Evolutionary conservation across 2,113 vertebrate genomes (phyloP), one percentile per base, ranked within the genome.

Genomic region (Helogale parvula): DNA sequence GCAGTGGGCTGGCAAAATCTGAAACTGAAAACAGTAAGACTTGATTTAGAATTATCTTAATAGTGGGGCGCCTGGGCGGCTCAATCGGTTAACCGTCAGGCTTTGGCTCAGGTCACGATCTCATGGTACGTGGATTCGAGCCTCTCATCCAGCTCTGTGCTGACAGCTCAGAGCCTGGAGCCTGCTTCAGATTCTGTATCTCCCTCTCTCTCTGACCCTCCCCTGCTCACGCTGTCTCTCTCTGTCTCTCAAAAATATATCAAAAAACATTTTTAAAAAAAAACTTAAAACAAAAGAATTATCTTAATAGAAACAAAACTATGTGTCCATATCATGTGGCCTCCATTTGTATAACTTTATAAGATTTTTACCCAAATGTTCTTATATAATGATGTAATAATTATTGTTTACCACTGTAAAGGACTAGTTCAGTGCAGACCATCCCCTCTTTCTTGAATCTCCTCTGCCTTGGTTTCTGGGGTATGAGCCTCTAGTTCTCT

Each of bases 331-430:
- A 33, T 60, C 79, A 2, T n/a, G 1, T 57, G 66, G 47, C 54
- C 93, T 82, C 47, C 6, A 54, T 81, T 86, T 94, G n/a, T 23
- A 77, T 93, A 92, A 90, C 15, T 74, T 93, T 33, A 2, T 90
- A 33, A 92, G 38, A 38, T 68, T 95, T 93, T 81, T 45, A 90
- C 57, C 63, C 69, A 87, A 13, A 83, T 63, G 60, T 88, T 35
- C 54, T 83, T 87, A n/a, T 79, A 50, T 15, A 47, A 29, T 41
- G 29, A 35, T 81, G 50, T 19, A 65, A 0, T 81, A n/a, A 29
- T 68, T 57, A 29, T 85, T 65, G 12, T 69, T 92, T 91, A 63
- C 71, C 5, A 19, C 21, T 71, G 2, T 71, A 35, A 76, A 86
- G 63, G n/a, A 50, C 33, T 33, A 63, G 65, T 69, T 95, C 13